Evolutionary conservation across 2,888 invertebrate species (phyloP).

Genomic region (Kuschelorhynchus macadamiae): DNA sequence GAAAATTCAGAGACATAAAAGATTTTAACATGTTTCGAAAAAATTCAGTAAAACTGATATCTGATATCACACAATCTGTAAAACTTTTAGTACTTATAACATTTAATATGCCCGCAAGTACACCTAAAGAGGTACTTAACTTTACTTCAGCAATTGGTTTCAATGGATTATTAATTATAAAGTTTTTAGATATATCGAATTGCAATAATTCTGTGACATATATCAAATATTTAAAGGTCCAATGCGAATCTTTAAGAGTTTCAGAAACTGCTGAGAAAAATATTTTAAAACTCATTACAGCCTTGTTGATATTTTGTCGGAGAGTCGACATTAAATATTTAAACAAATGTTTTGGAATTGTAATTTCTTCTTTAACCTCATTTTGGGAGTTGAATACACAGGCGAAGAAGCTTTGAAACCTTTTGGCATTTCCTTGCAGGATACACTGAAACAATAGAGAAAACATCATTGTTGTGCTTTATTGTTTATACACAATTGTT

Average conservation of each 20-base stretch:
- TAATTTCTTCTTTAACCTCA: slow-evolving; percentile 12
- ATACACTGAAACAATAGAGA: slow-evolving; percentile 57
- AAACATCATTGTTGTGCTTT: too few relatives aligned
- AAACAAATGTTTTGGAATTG: slow-evolving; percentile 53
- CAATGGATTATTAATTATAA: slow-evolving; percentile 50
- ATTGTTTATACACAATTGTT: too few relatives aligned
- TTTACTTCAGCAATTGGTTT: slow-evolving; percentile 41
- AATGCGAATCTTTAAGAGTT: slow-evolving; percentile 53
- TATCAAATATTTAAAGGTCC: slow-evolving; percentile 59
- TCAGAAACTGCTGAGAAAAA: slow-evolving; percentile 59
- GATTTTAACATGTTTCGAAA: slow-evolving; percentile 58
- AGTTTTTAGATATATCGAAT: slow-evolving; percentile 57
- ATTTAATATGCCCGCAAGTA: slow-evolving; percentile 55
- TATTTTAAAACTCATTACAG: slow-evolving; percentile 55
- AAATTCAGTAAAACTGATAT: slow-evolving; percentile 58
- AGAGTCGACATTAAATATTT: slow-evolving; percentile 50
- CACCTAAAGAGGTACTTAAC: slow-evolving; percentile 55
- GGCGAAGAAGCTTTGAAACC: slow-evolving; percentile 53
- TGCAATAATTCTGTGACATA: slow-evolving; percentile 58
- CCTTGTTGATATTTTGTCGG: slow-evolving; percentile 14
- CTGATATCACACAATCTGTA: slow-evolving; percentile 55
- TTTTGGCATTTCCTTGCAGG: slow-evolving; percentile 55
- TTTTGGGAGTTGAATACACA: slow-evolving; percentile 50
- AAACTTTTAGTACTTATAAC: slow-evolving; percentile 53
- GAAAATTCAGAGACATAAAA: slow-evolving; percentile 55